A percentile compares a stretch with the other conserved stretches of the same genome.
These are phyloP conservation scores for Spermophilus dauricus DNA, from an alignment of 2,113 vertebrate genomes.

Conservation along the genomic window DNA sequence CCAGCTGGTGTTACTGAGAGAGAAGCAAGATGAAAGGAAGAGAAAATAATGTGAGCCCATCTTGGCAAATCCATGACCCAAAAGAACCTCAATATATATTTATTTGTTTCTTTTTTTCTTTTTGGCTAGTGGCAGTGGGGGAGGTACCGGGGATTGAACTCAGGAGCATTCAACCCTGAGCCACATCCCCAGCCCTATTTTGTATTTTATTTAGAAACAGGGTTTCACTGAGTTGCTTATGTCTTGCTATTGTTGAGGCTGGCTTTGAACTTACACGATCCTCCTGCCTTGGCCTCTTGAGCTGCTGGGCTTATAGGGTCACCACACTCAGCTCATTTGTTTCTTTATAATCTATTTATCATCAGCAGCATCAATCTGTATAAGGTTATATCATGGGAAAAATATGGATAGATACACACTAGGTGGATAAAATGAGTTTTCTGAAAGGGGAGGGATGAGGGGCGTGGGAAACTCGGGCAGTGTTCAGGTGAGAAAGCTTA, in stretches of 20 bases:
- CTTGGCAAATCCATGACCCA: not conserved
- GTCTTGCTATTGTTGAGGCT: too few relatives aligned
- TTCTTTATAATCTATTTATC: not conserved
- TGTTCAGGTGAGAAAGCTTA: not conserved
- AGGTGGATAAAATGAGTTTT: not conserved
- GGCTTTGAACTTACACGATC: too few relatives aligned
- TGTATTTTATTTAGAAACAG: too few relatives aligned
- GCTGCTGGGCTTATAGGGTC: too few relatives aligned
- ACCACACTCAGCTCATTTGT: not conserved
- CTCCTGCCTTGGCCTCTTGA: too few relatives aligned
- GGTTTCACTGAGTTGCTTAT: too few relatives aligned
- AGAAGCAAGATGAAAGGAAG: not conserved
- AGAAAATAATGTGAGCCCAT: not conserved
- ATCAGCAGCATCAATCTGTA: not conserved
- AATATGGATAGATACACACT: not conserved
- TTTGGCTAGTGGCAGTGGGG: too few relatives aligned
- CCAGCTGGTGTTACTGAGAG: not conserved
- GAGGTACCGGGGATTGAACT: too few relatives aligned
- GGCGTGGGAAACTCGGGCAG: not conserved
- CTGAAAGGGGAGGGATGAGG: not conserved
- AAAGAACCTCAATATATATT: not conserved
- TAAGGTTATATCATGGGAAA: not conserved
- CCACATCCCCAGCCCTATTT: too few relatives aligned
- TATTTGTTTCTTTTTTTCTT: not conserved
- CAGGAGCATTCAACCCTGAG: too few relatives aligned